These are phyloP conservation scores for Streptopelia turtur DNA, from an alignment of 2,797 vertebrate genomes.

Conservation along the genomic window DNA sequence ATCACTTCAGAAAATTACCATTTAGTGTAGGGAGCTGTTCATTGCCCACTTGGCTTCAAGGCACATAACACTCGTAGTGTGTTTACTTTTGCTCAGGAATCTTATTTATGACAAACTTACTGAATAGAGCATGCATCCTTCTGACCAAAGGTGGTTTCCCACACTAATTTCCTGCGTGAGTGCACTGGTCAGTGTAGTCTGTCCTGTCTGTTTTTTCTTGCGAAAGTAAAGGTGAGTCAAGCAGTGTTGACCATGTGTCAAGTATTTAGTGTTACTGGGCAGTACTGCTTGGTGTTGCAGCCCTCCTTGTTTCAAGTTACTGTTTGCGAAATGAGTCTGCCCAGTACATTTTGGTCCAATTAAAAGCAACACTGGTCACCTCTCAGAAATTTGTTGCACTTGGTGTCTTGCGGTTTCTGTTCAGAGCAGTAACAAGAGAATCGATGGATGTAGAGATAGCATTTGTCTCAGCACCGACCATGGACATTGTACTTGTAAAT, in stretches of 20 bases:
- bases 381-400: rapidly evolving
- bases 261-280: rapidly evolving
- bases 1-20: background rate
- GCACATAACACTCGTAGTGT: background rate
- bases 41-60: background rate
- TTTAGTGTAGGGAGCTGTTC: background rate
- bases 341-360: rapidly evolving
- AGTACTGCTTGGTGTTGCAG: background rate
- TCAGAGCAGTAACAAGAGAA: background rate
- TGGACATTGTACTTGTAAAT: background rate
- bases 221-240: background rate
- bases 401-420: background rate
- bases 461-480: background rate
- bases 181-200: background rate
- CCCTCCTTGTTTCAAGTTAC: background rate
- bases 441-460: background rate
- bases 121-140: rapidly evolving
- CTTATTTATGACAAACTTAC: background rate
- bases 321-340: background rate
- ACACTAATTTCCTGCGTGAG: background rate
- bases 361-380: background rate
- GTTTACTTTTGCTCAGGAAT: rapidly evolving
- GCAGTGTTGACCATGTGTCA: background rate
- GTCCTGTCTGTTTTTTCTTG: background rate
- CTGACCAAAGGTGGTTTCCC: background rate